Conservation (phyloP, 2,113 vertebrate genomes). For the Oceanites oceanicus region DNA sequence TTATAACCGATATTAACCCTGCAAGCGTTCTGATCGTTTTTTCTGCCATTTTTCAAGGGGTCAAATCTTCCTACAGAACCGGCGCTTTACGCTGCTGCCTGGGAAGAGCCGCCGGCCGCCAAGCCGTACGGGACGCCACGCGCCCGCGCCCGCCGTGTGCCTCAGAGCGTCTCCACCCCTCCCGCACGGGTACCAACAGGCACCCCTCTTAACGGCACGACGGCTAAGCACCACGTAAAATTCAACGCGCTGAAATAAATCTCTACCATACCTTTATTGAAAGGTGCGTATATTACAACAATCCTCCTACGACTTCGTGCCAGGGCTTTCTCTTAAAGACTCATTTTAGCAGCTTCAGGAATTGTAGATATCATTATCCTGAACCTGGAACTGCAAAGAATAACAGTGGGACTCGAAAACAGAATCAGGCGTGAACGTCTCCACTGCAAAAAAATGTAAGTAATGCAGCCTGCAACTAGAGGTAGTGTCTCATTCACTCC, state of each 20-base stretch:
- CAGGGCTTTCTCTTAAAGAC: background rate
- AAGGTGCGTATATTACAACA: background rate
- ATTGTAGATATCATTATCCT: background rate
- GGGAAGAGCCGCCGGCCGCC: too few relatives aligned
- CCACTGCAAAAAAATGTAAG: background rate
- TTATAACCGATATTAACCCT: background rate
- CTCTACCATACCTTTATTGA: background rate
- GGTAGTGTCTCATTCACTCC: background rate
- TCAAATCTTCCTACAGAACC: background rate
- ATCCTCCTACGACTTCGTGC: background rate
- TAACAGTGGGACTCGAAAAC: background rate
- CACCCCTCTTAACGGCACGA: background rate
- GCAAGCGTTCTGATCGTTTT: background rate
- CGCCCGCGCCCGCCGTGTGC: rapidly evolving
- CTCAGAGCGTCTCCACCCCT: background rate
- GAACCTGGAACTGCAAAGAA: background rate
- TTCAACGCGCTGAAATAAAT: background rate
- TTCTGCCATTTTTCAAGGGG: background rate
- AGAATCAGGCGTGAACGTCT: background rate
- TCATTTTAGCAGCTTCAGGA: background rate
- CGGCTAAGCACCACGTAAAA: background rate
- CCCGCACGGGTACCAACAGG: rapidly evolving
- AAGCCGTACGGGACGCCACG: rapidly evolving
- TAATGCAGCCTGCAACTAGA: background rate
- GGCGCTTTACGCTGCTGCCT: background rate